Evolutionary conservation across 2,888 invertebrate species (phyloP), one percentile per base, ranked within the genome.

Genomic region (Criorhina ranunculi): DNA sequence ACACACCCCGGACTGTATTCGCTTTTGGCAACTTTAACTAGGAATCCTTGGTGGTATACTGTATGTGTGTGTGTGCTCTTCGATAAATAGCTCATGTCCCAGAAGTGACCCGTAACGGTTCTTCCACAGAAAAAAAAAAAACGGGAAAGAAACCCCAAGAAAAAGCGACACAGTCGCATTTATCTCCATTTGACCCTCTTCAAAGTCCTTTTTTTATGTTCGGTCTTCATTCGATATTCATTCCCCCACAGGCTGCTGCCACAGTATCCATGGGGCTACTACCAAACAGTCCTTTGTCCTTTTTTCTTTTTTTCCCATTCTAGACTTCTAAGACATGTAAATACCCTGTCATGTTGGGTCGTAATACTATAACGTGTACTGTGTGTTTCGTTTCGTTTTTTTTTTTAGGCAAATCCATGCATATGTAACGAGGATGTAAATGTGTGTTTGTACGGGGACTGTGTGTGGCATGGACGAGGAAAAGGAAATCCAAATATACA

Each of bases 111-210:
- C 80, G 80, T 85, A 80, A 80, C 85, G 40, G n/a, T n/a, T n/a
- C n/a, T 62, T 70, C 53, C 51, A 57, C 60, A 59, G 33, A 24
- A 53, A 40, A 40, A 55, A 69, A 42, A 29, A 29, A 57, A 55
- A 59, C 15, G 55, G 37, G 66, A 70, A 62, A 42, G 78, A 75
- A 76, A 69, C 44, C 57, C 76, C 69, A 72, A 81, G 85, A 79
- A 80, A 75, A 88, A 86, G 85, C 87, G 87, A 88, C 75, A 86
- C 79, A 76, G 87, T 86, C 85, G 75, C 81, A 92, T 91, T 92
- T 91, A 92, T 91, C 91, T 91, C 91, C 91, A 91, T 91, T 91
- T 91, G 91, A 91, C 91, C 92, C 91, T 91, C 91, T 92, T 91
- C 91, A 91, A 91, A 91, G 90, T 91, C 89, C 90, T 91, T 90